These are phyloP conservation scores for Artibeus jamaicensis DNA, from an alignment of 2,797 vertebrate species.

Conservation along the genomic window DNA sequence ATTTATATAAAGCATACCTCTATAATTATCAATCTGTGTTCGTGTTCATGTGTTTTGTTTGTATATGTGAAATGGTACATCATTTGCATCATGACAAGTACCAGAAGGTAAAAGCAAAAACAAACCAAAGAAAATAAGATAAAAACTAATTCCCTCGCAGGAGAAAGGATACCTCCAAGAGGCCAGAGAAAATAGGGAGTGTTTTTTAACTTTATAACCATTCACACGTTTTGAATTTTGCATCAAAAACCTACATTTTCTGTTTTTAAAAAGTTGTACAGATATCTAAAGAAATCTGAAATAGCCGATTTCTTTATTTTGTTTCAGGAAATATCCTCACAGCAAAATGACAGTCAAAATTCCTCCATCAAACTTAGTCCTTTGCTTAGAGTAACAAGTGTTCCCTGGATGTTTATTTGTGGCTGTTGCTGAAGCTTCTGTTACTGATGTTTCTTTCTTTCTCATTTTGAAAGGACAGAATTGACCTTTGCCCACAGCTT, in stretches of 20 bases:
- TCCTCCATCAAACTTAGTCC: not conserved
- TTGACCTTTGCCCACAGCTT: not conserved
- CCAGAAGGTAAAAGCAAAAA: not conserved
- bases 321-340: not conserved
- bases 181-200: not conserved
- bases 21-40: not conserved
- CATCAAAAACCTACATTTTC: not conserved
- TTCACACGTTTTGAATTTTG: not conserved
- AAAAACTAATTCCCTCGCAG: not conserved
- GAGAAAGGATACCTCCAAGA: not conserved
- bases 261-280: not conserved
- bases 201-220: not conserved
- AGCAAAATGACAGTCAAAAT: not conserved
- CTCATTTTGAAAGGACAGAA: not conserved
- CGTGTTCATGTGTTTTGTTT: not conserved
- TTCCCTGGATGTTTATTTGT: not conserved
- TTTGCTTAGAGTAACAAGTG: not conserved
- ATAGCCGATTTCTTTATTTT: not conserved
- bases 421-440: not conserved
- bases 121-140: not conserved
- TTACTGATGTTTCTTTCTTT: not conserved
- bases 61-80: not conserved
- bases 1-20: not conserved
- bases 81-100: not conserved
- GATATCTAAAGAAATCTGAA: not conserved